These are phyloP conservation scores for Trisateles emortualis DNA, from an alignment of 2,888 invertebrate genomes.

Conservation along the genomic window DNA sequence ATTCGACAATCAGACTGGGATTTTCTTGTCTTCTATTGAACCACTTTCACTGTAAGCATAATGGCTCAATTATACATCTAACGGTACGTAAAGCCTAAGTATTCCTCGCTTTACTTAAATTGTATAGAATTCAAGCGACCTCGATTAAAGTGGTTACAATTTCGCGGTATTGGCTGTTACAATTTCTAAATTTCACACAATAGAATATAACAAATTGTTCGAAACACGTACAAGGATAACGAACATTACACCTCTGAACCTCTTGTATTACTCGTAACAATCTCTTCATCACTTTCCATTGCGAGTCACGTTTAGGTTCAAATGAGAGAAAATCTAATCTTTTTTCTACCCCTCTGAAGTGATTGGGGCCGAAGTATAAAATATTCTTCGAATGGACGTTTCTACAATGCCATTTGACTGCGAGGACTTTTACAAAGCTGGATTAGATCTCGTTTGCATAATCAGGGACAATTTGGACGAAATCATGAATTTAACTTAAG, in stretches of 20 bases:
- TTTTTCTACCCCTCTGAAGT: constrained; percentile 68
- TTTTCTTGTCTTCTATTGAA: too few relatives aligned
- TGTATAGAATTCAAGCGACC: neutral
- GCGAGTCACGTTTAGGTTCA: constrained; percentile 73
- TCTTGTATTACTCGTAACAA: constrained; percentile 64
- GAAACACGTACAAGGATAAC: constrained; percentile 71
- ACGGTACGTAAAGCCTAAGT: too few relatives aligned
- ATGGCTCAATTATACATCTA: too few relatives aligned
- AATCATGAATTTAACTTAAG: constrained; percentile 52
- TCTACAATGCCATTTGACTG: constrained; percentile 68
- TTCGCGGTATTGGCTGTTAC: constrained; percentile 19
- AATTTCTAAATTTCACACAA: constrained; percentile 51
- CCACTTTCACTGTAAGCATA: too few relatives aligned
- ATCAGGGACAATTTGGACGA: constrained; percentile 57
- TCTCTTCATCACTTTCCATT: constrained; percentile 69
- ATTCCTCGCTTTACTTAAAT: too few relatives aligned
- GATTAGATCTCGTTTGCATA: constrained; percentile 75
- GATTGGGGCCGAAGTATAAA: constrained; percentile 70
- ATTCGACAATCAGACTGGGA: too few relatives aligned
- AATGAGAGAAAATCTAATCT: constrained; percentile 81
- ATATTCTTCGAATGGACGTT: constrained; percentile 62
- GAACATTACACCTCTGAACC: constrained; percentile 67
- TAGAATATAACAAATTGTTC: constrained; percentile 66
- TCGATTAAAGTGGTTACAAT: constrained; percentile 5
- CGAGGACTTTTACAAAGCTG: constrained; percentile 63